Evolutionary conservation across 2,888 invertebrate species (phyloP), one percentile per base, ranked within the genome.

Genomic region (Cinara cedri): DNA sequence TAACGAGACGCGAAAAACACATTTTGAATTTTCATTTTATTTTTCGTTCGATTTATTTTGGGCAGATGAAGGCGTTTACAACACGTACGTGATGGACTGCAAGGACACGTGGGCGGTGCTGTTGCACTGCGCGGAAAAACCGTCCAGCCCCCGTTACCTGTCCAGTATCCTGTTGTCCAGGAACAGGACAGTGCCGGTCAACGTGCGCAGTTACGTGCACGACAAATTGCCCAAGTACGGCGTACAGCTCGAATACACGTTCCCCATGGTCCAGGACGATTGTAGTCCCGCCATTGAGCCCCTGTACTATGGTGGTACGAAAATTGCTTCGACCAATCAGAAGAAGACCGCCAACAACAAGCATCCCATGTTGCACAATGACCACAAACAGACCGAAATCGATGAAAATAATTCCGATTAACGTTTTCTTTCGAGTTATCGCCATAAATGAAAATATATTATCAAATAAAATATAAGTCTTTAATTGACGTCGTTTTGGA

Each of bases 111-210:
- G 94, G 94, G 90, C 93, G 0, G 86, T 95, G 62, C 87, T 95
- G 44, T 89, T 95, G 84, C 95, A 95, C 84, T 95, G 95, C 83
- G 95, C 95, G 0, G 95, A 94, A 84, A 93, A 95, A 86, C 89
- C 89, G 68, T 91, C 91, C 83, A 92, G 91, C 62, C 90, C 92
- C 0, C 88, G 94, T 68, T 95, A 94, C 85, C 87, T 95, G 54
- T 94, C 94, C 42, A 94, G 94, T 70, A 91, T 95, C 84, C 90
- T 95, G 51, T 89, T 95, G 86, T 93, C 94, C 57, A 87, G 91
- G 49, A 86, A 89, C 82, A 86, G 88, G 2, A 86, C 85, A 16
- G 86, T 92, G 19, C 90, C 89, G 1, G 87, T 88, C 82, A 92
- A 92, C 84, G 92, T 92, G 26, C 89, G 91, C 72, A 82, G 92